Percentiles rank a stretch among this genome's conserved stretches.
These are phyloP conservation scores for Tauraco erythrolophus DNA, from an alignment of 2,113 vertebrate genomes.

Conservation along the genomic window DNA sequence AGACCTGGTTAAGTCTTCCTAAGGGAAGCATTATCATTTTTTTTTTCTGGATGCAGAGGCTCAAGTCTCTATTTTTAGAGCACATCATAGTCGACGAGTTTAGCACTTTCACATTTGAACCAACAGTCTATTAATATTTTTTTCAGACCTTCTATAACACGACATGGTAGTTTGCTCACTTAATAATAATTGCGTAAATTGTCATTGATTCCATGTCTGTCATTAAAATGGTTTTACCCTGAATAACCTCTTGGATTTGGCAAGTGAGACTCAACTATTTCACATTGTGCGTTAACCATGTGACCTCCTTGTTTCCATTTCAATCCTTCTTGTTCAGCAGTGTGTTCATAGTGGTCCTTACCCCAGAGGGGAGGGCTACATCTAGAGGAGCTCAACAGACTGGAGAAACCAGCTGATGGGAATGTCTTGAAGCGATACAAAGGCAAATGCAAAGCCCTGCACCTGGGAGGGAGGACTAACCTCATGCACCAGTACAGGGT, in stretches of 20 bases:
- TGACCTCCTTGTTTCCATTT: not conserved
- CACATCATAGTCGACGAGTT: not conserved
- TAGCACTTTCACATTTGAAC: constrained; percentile 39
- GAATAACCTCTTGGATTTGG: not conserved
- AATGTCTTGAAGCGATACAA: not conserved
- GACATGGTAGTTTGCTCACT: not conserved
- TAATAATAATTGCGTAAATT: not conserved
- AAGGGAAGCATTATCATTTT: constrained; percentile 1
- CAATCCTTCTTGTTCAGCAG: not conserved
- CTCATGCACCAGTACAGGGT: not conserved
- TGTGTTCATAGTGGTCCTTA: not conserved
- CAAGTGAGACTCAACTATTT: not conserved
- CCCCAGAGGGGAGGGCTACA: not conserved
- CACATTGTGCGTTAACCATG: not conserved
- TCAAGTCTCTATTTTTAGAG: constrained; percentile 32
- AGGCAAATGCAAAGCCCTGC: not conserved
- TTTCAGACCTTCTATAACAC: not conserved
- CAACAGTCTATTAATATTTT: not conserved
- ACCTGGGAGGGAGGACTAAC: not conserved
- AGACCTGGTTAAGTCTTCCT: constrained; percentile 24
- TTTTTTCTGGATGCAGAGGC: not conserved
- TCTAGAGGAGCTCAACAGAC: not conserved
- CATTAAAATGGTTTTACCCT: not conserved
- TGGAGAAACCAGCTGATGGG: not conserved
- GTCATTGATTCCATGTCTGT: not conserved